A percentile compares a stretch with the other conserved stretches of the same genome.
These are phyloP conservation scores for Toxotes jaculatrix DNA, from an alignment of 2,113 vertebrate genomes.

Conservation along the genomic window DNA sequence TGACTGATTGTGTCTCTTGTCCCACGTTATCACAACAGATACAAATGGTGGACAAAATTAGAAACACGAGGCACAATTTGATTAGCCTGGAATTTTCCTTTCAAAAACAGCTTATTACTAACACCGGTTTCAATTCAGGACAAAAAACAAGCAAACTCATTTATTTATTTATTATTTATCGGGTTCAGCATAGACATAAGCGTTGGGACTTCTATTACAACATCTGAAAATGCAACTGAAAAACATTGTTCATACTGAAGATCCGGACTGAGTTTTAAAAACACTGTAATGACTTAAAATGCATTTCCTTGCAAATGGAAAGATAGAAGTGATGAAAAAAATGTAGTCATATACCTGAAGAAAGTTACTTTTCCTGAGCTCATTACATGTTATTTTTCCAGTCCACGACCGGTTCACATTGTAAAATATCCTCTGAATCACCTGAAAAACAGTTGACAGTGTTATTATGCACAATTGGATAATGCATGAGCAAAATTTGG, in stretches of 20 bases:
- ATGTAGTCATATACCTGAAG: constrained; percentile 86
- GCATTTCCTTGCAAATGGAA: background rate
- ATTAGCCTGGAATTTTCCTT: background rate
- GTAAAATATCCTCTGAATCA: constrained; percentile 98
- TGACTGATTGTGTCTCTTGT: background rate
- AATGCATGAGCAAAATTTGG: background rate
- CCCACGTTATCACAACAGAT: background rate
- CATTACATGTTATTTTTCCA: constrained; percentile 90
- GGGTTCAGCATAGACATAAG: background rate
- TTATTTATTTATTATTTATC: too few relatives aligned
- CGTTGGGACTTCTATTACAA: background rate
- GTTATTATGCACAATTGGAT: background rate
- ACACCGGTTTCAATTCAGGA: too few relatives aligned
- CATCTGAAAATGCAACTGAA: background rate
- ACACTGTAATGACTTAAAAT: background rate
- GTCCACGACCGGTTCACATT: constrained; percentile 96
- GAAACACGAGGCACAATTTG: background rate
- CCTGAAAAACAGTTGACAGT: constrained; percentile 79
- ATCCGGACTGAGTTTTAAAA: background rate
- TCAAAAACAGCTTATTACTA: too few relatives aligned
- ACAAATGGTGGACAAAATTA: background rate
- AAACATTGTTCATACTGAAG: background rate
- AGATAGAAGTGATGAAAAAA: too few relatives aligned
- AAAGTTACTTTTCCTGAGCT: constrained; percentile 94
- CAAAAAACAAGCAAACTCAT: too few relatives aligned